Percentiles rank a stretch among this genome's conserved stretches.
phyloP scores from a whole-genome alignment of 2,113 vertebrate genomes.

The Clarias gariepinus region DNA sequence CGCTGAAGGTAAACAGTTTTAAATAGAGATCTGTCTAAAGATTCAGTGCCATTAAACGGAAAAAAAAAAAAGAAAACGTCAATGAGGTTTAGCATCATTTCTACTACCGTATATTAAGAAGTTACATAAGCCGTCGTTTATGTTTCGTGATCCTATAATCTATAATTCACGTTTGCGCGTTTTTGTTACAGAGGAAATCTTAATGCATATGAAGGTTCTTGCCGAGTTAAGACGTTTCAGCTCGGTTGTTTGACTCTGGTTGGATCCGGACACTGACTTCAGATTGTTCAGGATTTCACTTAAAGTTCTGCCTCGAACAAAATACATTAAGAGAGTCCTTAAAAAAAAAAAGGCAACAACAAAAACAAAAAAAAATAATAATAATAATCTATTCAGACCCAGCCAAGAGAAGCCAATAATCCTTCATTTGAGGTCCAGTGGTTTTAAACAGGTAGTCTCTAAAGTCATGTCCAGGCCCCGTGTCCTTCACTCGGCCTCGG shows the following conservation, averaged over 20 bases:
- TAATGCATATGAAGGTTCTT: slow-evolving; percentile 17
- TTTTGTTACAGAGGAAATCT: neutral
- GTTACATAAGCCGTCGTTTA: neutral
- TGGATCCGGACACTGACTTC: neutral
- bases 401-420: slow-evolving; percentile 25
- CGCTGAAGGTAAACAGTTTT: neutral
- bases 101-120: slow-evolving; percentile 7
- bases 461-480: slow-evolving; percentile 5
- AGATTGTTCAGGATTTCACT: neutral
- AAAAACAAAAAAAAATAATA: neutral
- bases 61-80: neutral
- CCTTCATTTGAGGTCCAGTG: slow-evolving; percentile 38
- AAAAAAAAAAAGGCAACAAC: neutral
- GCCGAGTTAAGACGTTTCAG: slow-evolving; percentile 11
- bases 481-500: slow-evolving; percentile 26
- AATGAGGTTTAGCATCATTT: slow-evolving; percentile 6
- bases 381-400: neutral
- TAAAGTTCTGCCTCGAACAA: neutral
- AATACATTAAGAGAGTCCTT: neutral
- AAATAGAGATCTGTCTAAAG: slow-evolving; percentile 14
- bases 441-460: slow-evolving; percentile 24
- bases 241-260: too few species aligned
- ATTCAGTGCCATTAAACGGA: slow-evolving; percentile 5
- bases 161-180: neutral
- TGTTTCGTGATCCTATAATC: slow-evolving; percentile 11